A percentile compares a stretch with the other conserved stretches of the same genome.
These are phyloP conservation scores for Cyclargus thomasi DNA, from an alignment of 1,140 invertebrate genomes.

Conservation along the genomic window DNA sequence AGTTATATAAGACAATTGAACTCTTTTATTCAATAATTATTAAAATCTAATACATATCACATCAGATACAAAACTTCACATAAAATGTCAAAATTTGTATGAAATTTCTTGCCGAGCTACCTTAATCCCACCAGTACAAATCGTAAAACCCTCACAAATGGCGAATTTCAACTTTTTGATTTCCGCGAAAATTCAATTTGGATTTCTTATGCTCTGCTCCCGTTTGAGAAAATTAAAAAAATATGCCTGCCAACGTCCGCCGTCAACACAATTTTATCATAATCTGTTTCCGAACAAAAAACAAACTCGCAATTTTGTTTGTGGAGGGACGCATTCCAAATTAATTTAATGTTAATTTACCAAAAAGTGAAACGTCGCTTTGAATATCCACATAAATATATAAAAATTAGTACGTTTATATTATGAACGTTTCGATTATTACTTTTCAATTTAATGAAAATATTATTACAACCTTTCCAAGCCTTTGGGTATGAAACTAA, in stretches of 20 bases:
- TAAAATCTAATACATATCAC: too few relatives aligned
- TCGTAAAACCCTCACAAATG: constrained; percentile 13
- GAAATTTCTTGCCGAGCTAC: too few relatives aligned
- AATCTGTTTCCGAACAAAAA: constrained; percentile 60
- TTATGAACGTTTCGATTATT: background rate
- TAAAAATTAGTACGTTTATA: background rate
- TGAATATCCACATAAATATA: background rate
- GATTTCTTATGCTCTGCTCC: constrained; percentile 55
- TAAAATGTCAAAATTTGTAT: too few relatives aligned
- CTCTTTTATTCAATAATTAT: too few relatives aligned
- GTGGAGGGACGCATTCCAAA: constrained; percentile 11
- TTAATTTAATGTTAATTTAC: constrained; percentile 12
- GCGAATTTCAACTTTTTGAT: constrained; percentile 1
- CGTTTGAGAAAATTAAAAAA: constrained; percentile 71
- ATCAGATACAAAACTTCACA: too few relatives aligned
- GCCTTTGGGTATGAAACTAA: too few relatives aligned
- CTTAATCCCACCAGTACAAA: too few relatives aligned
- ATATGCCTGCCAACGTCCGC: constrained; percentile 45
- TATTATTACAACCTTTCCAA: too few relatives aligned
- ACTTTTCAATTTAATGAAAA: too few relatives aligned
- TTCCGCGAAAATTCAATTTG: constrained; percentile 34
- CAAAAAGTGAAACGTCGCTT: background rate
- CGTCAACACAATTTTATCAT: constrained; percentile 66
- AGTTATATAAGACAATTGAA: too few relatives aligned
- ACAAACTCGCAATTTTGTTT: constrained; percentile 38